Percentiles rank a stretch among this genome's conserved stretches.
These are phyloP conservation scores for Marmota flaviventris DNA, from an alignment of 2,113 vertebrate genomes.

Conservation along the genomic window DNA sequence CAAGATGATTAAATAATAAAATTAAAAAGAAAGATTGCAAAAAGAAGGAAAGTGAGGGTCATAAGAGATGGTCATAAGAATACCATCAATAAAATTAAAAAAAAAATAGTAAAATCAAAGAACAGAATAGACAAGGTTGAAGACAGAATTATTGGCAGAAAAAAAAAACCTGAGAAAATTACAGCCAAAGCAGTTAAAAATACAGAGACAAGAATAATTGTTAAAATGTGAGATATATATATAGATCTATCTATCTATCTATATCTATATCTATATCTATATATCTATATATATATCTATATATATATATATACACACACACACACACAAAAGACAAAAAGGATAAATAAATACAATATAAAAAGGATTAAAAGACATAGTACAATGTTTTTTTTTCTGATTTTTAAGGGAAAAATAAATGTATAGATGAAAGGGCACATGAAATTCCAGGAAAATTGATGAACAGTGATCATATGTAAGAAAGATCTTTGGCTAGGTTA, in stretches of 20 bases:
- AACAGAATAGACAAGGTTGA: neutral
- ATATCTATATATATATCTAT: no score
- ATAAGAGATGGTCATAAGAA: neutral
- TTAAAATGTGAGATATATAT: neutral
- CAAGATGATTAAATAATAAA: constrained; percentile 3
- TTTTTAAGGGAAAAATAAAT: neutral
- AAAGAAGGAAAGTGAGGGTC: neutral
- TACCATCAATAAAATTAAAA: neutral
- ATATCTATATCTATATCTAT: no score
- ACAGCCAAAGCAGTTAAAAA: neutral
- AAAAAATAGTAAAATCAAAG: neutral
- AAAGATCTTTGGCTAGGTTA: neutral
- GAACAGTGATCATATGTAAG: neutral
- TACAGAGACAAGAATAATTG: neutral
- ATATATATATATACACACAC: no score
- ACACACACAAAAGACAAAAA: neutral
- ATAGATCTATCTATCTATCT: no score
- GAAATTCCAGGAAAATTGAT: neutral
- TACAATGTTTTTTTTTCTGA: neutral
- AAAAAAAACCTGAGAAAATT: constrained; percentile 34
- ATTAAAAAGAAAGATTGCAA: neutral
- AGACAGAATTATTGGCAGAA: neutral
- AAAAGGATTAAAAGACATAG: neutral
- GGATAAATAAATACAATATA: neutral
- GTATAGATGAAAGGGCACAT: neutral